Percentiles rank a stretch among this genome's conserved stretches.
Conservation (phyloP, 2,888 invertebrate species). For the Didymodactylos carnosus region DNA sequence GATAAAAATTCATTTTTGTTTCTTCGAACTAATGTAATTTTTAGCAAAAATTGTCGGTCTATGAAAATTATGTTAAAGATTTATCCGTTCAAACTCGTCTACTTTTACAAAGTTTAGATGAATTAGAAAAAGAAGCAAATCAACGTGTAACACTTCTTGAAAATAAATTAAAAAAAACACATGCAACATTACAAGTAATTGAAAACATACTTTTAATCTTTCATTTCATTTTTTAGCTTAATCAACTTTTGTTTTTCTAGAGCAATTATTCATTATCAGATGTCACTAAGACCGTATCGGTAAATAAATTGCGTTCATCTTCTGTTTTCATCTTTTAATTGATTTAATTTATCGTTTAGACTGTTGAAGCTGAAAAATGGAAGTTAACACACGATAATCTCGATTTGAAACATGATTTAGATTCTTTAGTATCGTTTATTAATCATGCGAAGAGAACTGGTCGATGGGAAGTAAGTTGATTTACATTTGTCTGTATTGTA, state of each 20-base stretch:
- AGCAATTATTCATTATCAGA: neutral
- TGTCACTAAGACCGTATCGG: neutral
- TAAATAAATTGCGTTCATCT: neutral
- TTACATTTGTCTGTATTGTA: neutral
- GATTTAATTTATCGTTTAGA: neutral
- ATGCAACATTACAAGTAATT: slow-evolving; percentile 24
- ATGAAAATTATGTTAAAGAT: slow-evolving; percentile 29
- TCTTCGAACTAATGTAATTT: neutral
- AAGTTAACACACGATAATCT: slow-evolving; percentile 23
- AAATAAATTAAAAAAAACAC: slow-evolving; percentile 24
- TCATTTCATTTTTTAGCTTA: neutral
- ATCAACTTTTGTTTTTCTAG: slow-evolving; percentile 2
- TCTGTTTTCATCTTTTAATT: neutral
- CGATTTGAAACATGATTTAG: slow-evolving; percentile 27
- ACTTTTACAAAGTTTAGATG: slow-evolving; percentile 31
- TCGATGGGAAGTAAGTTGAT: no score
- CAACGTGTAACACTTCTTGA: slow-evolving; percentile 25
- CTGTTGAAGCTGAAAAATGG: neutral
- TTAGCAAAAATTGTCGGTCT: neutral
- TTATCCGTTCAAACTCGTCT: slow-evolving; percentile 32
- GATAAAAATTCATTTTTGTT: neutral
- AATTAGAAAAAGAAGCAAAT: slow-evolving; percentile 30
- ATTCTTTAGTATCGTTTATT: slow-evolving; percentile 25
- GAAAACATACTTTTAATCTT: neutral
- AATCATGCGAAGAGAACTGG: slow-evolving; percentile 24